These are phyloP conservation scores for Oncorhynchus gorbuscha DNA, from an alignment of 2,113 vertebrate species.

Conservation along the genomic window DNA sequence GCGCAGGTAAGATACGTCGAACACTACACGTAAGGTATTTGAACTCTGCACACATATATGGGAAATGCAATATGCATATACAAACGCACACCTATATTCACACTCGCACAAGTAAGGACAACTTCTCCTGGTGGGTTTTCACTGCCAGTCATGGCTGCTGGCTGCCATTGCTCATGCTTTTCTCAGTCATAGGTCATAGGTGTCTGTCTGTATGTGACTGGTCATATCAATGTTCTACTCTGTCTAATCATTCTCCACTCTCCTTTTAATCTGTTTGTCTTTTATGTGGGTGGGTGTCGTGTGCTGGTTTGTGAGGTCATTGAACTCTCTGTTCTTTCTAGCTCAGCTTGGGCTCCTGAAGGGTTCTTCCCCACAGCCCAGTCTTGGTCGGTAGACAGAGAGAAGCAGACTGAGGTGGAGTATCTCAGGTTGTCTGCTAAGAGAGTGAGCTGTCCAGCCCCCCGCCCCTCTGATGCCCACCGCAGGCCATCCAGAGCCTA, in stretches of 20 bases:
- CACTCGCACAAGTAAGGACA: background rate
- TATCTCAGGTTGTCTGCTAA: slow-evolving; percentile 70
- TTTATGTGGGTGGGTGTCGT: slow-evolving; percentile 17
- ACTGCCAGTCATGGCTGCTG: background rate
- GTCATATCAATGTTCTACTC: background rate
- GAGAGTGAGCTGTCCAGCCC: slow-evolving; percentile 68
- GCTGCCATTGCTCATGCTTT: background rate
- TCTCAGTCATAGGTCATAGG: background rate
- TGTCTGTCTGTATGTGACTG: background rate
- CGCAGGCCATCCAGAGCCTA: slow-evolving; percentile 68
- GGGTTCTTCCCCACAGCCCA: too few species aligned
- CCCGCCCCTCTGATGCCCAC: slow-evolving; percentile 45
- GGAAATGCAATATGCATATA: background rate
- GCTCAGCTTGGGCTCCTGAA: too few species aligned
- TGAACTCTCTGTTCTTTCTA: background rate
- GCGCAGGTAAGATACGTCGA: slow-evolving; percentile 77
- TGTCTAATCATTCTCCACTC: background rate
- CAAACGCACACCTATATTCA: background rate
- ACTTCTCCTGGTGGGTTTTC: too few species aligned
- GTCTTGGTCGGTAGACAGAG: too few species aligned
- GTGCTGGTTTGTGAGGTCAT: background rate
- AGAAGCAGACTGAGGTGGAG: slow-evolving; percentile 15
- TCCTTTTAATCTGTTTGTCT: background rate
- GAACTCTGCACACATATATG: too few species aligned
- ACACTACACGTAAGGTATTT: too few species aligned